A percentile compares a stretch with the other conserved stretches of the same genome.
Conservation (phyloP, 2,113 vertebrate genomes). For the Arothron firmamentum region DNA sequence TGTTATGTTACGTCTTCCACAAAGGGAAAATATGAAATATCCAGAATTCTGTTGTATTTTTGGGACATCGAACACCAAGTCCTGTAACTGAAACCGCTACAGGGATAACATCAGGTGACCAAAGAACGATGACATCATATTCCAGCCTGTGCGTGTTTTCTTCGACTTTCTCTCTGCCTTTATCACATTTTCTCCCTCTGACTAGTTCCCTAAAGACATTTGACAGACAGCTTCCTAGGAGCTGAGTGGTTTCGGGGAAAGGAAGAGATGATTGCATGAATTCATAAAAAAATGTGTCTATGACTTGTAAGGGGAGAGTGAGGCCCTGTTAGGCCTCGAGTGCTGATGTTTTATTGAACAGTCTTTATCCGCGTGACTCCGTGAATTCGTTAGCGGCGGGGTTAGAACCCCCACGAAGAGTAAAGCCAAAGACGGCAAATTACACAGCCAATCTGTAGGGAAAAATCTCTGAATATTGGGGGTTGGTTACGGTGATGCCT, state of each 20-base stretch:
- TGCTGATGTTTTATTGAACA: slow-evolving; percentile 72
- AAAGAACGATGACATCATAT: slow-evolving; percentile 54
- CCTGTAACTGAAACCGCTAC: slow-evolving; percentile 2
- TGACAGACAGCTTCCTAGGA: slow-evolving; percentile 58
- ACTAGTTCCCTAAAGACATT: slow-evolving; percentile 32
- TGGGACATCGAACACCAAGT: not conserved
- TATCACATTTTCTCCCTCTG: slow-evolving; percentile 1
- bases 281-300: slow-evolving; percentile 69
- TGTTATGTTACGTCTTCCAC: not conserved
- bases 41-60: not conserved
- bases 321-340: slow-evolving; percentile 63
- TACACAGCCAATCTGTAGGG: slow-evolving; percentile 15
- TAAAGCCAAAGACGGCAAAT: slow-evolving; percentile 48
- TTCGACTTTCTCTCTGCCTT: slow-evolving; percentile 4
- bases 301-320: slow-evolving; percentile 53
- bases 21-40: too few relatives aligned
- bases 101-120: slow-evolving; percentile 46
- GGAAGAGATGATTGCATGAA: slow-evolving; percentile 67
- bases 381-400: slow-evolving; percentile 57
- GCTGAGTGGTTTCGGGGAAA: slow-evolving; percentile 55
- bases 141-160: slow-evolving; percentile 6
- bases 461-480: slow-evolving; percentile 11
- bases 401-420: slow-evolving; percentile 56
- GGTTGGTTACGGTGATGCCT: slow-evolving; percentile 3
- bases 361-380: slow-evolving; percentile 48